Evolutionary conservation across 2,888 invertebrate genomes (phyloP).

Genomic region (Tuberolachnus salignus): DNA sequence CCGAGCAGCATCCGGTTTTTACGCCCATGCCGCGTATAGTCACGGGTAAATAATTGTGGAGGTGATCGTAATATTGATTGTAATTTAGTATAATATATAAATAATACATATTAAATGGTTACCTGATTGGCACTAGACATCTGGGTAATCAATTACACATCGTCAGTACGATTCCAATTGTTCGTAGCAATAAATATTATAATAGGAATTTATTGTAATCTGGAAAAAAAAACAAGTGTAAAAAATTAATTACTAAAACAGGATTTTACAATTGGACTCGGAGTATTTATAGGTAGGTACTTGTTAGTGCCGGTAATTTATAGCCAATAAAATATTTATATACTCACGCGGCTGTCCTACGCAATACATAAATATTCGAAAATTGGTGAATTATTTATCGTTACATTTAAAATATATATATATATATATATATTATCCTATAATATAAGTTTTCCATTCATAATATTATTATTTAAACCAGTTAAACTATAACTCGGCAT

Average conservation of each 20-base stretch:
- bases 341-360: neutral
- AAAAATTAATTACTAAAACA: constrained; percentile 36
- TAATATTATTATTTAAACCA: constrained; percentile 5
- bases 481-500: neutral
- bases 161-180: constrained; percentile 28
- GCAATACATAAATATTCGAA: constrained; percentile 8
- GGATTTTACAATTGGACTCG: constrained; percentile 19
- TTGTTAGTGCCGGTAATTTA: constrained; percentile 26
- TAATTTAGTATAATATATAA: constrained; percentile 49
- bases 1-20: constrained; percentile 50
- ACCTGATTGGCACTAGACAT: constrained; percentile 54
- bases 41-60: constrained; percentile 41
- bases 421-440: neutral
- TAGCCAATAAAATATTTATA: constrained; percentile 11
- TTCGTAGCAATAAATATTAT: constrained; percentile 24
- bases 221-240: constrained; percentile 34
- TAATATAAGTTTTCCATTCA: neutral
- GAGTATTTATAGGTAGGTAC: neutral
- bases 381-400: constrained; percentile 2
- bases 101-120: constrained; percentile 48
- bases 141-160: constrained; percentile 40
- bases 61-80: constrained; percentile 50
- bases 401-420: constrained; percentile 1
- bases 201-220: constrained; percentile 38
- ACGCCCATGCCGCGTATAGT: constrained; percentile 47